Evolutionary conservation across 2,797 vertebrate species (phyloP).

Genomic region (Dipus sagitta): DNA sequence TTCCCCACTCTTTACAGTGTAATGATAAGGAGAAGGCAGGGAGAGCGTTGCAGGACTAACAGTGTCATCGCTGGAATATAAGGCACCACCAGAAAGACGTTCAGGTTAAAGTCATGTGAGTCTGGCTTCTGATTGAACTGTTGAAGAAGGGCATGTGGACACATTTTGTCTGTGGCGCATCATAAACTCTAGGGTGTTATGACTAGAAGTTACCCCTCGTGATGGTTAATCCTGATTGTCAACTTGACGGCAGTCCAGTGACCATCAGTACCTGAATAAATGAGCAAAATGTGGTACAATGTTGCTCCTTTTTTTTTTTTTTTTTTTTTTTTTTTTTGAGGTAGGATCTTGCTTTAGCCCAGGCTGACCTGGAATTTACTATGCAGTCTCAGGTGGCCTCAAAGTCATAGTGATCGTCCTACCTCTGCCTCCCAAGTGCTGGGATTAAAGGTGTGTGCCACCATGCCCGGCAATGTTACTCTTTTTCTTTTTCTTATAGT

Average conservation of each 20-base stretch:
- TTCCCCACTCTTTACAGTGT: background rate
- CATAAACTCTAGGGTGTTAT: conserved; percentile 31
- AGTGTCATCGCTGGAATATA: no score
- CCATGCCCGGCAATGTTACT: no score
- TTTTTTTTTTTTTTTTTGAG: no score
- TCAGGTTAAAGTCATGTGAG: conserved; percentile 31
- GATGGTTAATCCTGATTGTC: conserved; percentile 11
- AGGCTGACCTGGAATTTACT: no score
- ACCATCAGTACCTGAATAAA: background rate
- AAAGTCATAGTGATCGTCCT: no score
- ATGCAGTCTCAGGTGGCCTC: no score
- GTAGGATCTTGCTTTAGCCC: no score
- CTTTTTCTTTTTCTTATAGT: background rate
- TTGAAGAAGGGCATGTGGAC: background rate
- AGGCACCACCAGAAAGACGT: background rate
- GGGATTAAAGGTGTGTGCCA: no score
- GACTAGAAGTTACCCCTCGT: background rate
- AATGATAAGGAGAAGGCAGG: conserved; percentile 27
- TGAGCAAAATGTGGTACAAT: no score
- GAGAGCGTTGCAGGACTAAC: background rate
- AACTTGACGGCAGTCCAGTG: conserved; percentile 11
- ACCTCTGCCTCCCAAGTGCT: no score
- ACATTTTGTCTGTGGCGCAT: conserved; percentile 42
- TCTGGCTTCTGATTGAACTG: conserved; percentile 49
- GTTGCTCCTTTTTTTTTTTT: no score